Percentiles rank a stretch among this genome's conserved stretches.
Evolutionary conservation across 2,797 vertebrate species (phyloP).

Genomic region (Epinephelus awoara): DNA sequence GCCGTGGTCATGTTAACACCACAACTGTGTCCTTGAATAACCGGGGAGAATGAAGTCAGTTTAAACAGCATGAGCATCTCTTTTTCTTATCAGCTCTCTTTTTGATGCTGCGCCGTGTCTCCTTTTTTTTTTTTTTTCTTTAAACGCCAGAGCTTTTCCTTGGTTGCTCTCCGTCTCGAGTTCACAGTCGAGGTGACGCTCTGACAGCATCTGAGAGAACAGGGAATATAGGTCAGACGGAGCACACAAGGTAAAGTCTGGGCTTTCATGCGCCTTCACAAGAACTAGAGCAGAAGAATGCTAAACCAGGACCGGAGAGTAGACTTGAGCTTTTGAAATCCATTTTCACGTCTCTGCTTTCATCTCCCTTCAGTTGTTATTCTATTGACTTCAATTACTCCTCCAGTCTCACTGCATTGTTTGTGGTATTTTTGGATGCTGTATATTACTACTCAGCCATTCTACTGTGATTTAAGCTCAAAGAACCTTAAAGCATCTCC

Average conservation of each 20-base stretch:
- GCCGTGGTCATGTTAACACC: background rate
- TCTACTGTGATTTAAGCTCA: slow-evolving; percentile 32
- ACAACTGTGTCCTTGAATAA: slow-evolving; percentile 31
- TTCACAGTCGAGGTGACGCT: slow-evolving; percentile 57
- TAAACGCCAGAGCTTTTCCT: slow-evolving; percentile 25
- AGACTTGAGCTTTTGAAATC: slow-evolving; percentile 41
- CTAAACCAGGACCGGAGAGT: slow-evolving; percentile 32
- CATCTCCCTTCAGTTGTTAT: slow-evolving; percentile 18
- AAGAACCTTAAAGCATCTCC: slow-evolving; percentile 1
- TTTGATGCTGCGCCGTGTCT: slow-evolving; percentile 20
- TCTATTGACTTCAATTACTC: slow-evolving; percentile 27
- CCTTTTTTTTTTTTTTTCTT: background rate
- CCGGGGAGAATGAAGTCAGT: background rate
- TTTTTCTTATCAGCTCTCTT: slow-evolving; percentile 23
- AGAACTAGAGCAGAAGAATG: slow-evolving; percentile 76
- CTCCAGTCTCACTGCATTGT: background rate
- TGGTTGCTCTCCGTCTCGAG: slow-evolving; percentile 15
- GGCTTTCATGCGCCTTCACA: slow-evolving; percentile 49
- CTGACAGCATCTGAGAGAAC: slow-evolving; percentile 57
- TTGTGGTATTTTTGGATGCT: slow-evolving; percentile 31
- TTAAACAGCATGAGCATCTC: slow-evolving; percentile 1
- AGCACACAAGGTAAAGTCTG: slow-evolving; percentile 71
- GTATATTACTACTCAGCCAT: background rate
- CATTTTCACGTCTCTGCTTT: slow-evolving; percentile 37
- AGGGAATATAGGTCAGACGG: slow-evolving; percentile 71